Evolutionary conservation across 2,113 vertebrate genomes (phyloP).

Genomic region (Poecilia latipinna): DNA sequence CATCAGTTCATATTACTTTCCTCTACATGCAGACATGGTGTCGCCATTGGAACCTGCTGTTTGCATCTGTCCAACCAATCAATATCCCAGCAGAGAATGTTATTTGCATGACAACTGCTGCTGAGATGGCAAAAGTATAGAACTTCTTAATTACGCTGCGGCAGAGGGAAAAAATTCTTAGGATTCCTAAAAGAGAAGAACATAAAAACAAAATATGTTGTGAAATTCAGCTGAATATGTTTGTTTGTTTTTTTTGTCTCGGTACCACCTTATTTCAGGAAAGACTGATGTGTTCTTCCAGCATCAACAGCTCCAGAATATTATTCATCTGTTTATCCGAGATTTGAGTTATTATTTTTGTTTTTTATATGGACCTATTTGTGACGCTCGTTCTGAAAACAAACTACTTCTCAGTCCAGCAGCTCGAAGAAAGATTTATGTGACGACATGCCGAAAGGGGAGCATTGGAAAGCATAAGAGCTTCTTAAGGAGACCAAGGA

Average conservation of each 20-base stretch:
- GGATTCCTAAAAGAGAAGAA: slow-evolving; percentile 8
- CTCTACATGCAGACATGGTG: slow-evolving; percentile 49
- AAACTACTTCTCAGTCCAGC: no score
- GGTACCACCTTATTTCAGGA: not conserved
- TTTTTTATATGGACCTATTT: no score
- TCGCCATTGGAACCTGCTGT: slow-evolving; percentile 66
- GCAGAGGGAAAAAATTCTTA: not conserved
- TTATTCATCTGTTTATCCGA: not conserved
- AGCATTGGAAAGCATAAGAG: no score
- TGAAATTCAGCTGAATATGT: no score
- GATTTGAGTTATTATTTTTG: not conserved
- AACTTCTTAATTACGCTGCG: not conserved
- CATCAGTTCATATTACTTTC: slow-evolving; percentile 55
- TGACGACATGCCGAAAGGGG: no score
- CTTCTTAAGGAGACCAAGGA: no score
- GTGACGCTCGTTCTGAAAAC: not conserved
- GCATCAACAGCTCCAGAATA: slow-evolving; percentile 13
- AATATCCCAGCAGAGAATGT: slow-evolving; percentile 61
- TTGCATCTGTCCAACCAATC: slow-evolving; percentile 59
- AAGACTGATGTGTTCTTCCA: slow-evolving; percentile 48
- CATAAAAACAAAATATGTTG: not conserved
- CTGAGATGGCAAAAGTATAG: slow-evolving; percentile 9
- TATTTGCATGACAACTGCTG: slow-evolving; percentile 53
- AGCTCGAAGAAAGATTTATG: no score
- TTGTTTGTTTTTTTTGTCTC: no score